Evolutionary conservation across 2,888 invertebrate species (phyloP).

Genomic region (Drosophila yooni): DNA sequence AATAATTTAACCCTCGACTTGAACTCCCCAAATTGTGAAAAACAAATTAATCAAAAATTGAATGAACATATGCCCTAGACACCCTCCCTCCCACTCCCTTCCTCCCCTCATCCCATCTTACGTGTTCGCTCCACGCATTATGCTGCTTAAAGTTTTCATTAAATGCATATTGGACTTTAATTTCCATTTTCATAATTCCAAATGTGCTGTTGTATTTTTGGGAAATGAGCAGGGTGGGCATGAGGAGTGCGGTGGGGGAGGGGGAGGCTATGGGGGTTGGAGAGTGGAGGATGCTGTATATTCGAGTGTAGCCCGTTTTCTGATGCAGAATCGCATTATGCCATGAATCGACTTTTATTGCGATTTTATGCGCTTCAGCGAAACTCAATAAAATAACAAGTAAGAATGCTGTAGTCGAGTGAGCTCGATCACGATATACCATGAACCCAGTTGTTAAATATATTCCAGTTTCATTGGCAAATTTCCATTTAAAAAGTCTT

Average conservation of each 20-base stretch:
- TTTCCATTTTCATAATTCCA: conserved; percentile 75
- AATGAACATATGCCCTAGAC: conserved; percentile 14
- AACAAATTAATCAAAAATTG: conserved; percentile 40
- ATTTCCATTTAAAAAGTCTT: no score
- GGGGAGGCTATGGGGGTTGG: background rate
- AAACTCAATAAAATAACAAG: conserved; percentile 69
- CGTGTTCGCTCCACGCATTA: background rate
- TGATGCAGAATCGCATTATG: conserved; percentile 50
- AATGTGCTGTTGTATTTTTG: conserved; percentile 32
- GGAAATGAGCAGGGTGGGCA: conserved; percentile 1
- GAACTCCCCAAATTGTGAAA: conserved; percentile 34
- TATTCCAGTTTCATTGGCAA: no score
- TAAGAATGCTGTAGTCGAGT: no score
- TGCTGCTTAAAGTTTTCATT: conserved; percentile 72
- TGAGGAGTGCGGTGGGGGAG: background rate
- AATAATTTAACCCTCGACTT: conserved; percentile 50
- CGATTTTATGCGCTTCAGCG: conserved; percentile 80
- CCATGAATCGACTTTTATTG: conserved; percentile 78
- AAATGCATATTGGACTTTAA: conserved; percentile 75
- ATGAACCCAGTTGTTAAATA: no score
- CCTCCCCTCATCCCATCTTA: background rate
- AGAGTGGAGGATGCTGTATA: conserved; percentile 1
- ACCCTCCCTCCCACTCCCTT: background rate
- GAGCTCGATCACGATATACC: no score
- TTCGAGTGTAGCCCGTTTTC: conserved; percentile 29